These are phyloP conservation scores for Trachelipus rathkii DNA, from an alignment of 1,140 invertebrate genomes.

Conservation along the genomic window DNA sequence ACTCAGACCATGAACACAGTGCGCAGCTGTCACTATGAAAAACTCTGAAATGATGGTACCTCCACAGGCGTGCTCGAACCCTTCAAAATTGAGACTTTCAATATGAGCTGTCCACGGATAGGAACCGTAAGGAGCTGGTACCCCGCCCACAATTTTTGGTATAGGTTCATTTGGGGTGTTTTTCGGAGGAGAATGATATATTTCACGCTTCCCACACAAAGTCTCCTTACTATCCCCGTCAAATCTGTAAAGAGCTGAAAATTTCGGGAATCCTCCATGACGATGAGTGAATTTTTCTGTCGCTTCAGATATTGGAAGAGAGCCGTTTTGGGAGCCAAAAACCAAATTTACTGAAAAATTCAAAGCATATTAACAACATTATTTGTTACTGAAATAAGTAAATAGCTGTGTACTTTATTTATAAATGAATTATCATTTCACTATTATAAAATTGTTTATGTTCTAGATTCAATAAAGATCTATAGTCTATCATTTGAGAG, in stretches of 20 bases:
- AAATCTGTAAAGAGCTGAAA: slow-evolving; percentile 8
- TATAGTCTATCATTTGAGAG: too few relatives aligned
- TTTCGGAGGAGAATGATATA: slow-evolving; percentile 18
- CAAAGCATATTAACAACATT: too few relatives aligned
- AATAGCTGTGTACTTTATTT: too few relatives aligned
- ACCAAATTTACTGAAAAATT: too few relatives aligned
- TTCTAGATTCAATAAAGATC: too few relatives aligned
- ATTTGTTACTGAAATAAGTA: too few relatives aligned
- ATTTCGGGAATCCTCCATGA: slow-evolving; percentile 20
- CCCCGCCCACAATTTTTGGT: slow-evolving; percentile 63
- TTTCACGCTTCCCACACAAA: slow-evolving; percentile 12
- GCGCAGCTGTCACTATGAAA: background rate
- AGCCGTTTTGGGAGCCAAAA: too few relatives aligned
- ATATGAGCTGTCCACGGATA: slow-evolving; percentile 63
- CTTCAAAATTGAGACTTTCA: background rate
- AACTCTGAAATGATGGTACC: background rate
- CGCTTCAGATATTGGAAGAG: too few relatives aligned
- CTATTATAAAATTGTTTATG: too few relatives aligned
- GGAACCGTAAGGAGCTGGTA: slow-evolving; percentile 62
- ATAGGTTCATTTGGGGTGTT: slow-evolving; percentile 16
- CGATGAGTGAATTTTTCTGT: too few relatives aligned
- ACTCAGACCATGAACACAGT: background rate
- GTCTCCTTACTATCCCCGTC: background rate
- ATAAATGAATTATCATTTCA: too few relatives aligned
- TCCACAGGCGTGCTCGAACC: background rate